These are phyloP conservation scores for Bostrychus sinensis DNA, from an alignment of 2,113 vertebrate genomes.

Conservation along the genomic window DNA sequence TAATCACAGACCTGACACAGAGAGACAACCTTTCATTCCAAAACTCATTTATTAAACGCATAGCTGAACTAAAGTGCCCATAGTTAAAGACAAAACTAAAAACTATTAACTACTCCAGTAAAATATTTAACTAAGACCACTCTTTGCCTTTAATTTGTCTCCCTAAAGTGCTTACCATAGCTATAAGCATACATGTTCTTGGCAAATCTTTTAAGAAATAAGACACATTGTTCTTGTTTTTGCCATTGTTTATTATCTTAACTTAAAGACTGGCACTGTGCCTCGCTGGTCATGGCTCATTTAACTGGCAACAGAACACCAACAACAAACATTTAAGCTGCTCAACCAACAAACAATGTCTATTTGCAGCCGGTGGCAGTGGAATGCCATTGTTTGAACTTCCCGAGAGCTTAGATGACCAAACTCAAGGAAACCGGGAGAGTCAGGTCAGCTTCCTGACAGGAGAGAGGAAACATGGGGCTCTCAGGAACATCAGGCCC, in stretches of 20 bases:
- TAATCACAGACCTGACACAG: neutral
- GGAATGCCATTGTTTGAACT: constrained; percentile 73
- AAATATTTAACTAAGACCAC: too few species aligned
- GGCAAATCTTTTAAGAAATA: too few species aligned
- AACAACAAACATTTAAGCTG: constrained; percentile 30
- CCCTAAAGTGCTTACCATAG: too few species aligned
- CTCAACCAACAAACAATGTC: constrained; percentile 53
- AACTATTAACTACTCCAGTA: too few species aligned
- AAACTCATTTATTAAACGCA: neutral
- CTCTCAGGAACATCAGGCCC: constrained; percentile 44
- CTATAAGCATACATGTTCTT: too few species aligned
- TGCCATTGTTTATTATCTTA: neutral
- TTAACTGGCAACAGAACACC: constrained; percentile 2
- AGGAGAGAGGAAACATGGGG: constrained; percentile 54
- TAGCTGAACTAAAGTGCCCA: neutral
- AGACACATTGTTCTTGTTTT: neutral
- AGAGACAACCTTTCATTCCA: neutral
- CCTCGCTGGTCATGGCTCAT: constrained; percentile 10
- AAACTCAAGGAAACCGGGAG: constrained; percentile 53
- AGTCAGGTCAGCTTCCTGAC: constrained; percentile 66
- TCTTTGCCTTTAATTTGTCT: too few species aligned
- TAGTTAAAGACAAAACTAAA: neutral
- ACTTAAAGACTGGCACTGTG: neutral
- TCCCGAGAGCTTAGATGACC: constrained; percentile 57
- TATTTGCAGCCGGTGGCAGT: constrained; percentile 50